phyloP scores from a whole-genome alignment of 2,888 invertebrate species.

The Diplazon laetatorius region DNA sequence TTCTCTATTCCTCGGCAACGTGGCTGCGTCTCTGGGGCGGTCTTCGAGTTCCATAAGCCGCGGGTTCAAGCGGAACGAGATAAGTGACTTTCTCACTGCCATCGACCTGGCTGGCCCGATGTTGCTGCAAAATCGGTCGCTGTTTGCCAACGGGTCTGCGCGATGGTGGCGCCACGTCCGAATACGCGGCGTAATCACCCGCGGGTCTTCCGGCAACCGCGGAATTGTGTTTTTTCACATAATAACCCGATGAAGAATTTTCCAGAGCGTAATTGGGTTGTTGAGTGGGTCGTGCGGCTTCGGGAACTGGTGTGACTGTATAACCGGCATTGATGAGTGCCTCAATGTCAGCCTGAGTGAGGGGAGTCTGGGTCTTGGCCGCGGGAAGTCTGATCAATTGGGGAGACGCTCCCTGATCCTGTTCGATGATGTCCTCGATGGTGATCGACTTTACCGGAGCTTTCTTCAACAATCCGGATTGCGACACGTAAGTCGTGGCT shows the following conservation, averaged over 20 bases:
- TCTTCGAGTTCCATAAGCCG: constrained; percentile 74
- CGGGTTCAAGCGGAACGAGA: constrained; percentile 76
- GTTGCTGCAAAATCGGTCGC: constrained; percentile 71
- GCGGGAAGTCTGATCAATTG: constrained; percentile 74
- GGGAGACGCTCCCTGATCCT: constrained; percentile 71
- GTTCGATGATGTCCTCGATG: constrained; percentile 77
- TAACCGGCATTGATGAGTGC: constrained; percentile 79
- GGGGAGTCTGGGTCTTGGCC: constrained; percentile 71
- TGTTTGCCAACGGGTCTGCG: constrained; percentile 75
- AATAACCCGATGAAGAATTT: constrained; percentile 72
- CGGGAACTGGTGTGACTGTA: constrained; percentile 78
- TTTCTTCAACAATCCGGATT: constrained; percentile 77
- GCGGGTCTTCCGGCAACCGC: constrained; percentile 71
- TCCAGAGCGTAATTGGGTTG: constrained; percentile 70
- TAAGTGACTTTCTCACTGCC: constrained; percentile 77
- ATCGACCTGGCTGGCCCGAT: constrained; percentile 68
- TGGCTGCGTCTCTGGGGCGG: constrained; percentile 58
- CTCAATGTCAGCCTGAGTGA: constrained; percentile 77
- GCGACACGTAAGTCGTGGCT: constrained; percentile 76
- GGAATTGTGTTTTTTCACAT: constrained; percentile 75
- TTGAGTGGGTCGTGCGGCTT: constrained; percentile 71
- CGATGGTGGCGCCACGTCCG: constrained; percentile 73
- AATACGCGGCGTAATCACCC: constrained; percentile 76
- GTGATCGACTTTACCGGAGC: constrained; percentile 78
- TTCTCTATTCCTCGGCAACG: constrained; percentile 64